A percentile compares a stretch with the other conserved stretches of the same genome.
These are phyloP conservation scores for Cebidichthys violaceus DNA, from an alignment of 2,113 vertebrate genomes.

Conservation along the genomic window DNA sequence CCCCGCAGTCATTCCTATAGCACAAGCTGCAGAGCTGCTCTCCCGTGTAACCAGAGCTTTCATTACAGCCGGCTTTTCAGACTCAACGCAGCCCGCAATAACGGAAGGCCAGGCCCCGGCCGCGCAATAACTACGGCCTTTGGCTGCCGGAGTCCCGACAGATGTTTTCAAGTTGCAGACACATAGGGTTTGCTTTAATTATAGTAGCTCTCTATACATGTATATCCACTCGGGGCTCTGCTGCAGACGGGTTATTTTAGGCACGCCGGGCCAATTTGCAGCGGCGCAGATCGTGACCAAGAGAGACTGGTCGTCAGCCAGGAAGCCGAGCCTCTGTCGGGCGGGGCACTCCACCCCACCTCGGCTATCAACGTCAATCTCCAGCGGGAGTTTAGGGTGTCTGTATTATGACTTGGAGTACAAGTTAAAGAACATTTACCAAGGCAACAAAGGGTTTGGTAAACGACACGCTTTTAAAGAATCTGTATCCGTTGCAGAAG, in stretches of 20 bases:
- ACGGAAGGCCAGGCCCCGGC: conserved; percentile 53
- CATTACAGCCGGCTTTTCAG: conserved; percentile 51
- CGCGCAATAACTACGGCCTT: conserved; percentile 69
- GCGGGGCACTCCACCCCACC: conserved; percentile 40
- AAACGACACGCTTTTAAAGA: neutral
- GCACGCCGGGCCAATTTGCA: conserved; percentile 52
- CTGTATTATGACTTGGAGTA: conserved; percentile 40
- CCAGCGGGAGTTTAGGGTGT: conserved; percentile 2
- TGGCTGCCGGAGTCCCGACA: conserved; percentile 64
- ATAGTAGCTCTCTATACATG: conserved; percentile 71
- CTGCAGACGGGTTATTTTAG: conserved; percentile 71
- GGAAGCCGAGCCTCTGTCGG: conserved; percentile 52
- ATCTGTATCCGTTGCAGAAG: neutral
- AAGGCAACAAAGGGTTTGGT: neutral
- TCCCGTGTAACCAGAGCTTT: conserved; percentile 47
- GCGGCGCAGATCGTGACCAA: conserved; percentile 56
- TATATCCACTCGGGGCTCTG: conserved; percentile 54
- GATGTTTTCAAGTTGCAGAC: conserved; percentile 74
- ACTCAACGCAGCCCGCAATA: conserved; percentile 60
- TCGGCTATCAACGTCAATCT: conserved; percentile 42
- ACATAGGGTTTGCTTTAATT: conserved; percentile 73
- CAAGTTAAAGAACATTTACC: neutral
- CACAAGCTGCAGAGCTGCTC: conserved; percentile 36
- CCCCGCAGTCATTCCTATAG: conserved; percentile 39
- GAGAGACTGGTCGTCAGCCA: conserved; percentile 76